Evolutionary conservation across 1,140 invertebrate genomes (phyloP).

Genomic region (Andrena cerasifolii): DNA sequence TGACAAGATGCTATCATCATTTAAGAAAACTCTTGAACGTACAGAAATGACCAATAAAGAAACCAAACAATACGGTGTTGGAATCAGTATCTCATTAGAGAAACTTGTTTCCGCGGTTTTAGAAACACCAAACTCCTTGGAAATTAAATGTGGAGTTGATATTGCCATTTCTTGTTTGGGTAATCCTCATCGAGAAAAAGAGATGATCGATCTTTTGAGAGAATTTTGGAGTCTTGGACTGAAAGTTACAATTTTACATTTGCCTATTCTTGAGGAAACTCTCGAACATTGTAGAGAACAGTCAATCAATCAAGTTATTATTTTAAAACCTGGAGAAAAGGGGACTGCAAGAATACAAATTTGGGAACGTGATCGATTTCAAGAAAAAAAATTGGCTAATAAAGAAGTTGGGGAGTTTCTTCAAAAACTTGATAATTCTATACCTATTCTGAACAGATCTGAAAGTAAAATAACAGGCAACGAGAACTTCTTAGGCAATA

Average conservation of each 20-base stretch:
- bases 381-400: slow-evolving; percentile 84
- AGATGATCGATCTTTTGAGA: slow-evolving; percentile 84
- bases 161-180: slow-evolving; percentile 86
- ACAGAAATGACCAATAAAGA: slow-evolving; percentile 75
- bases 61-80: slow-evolving; percentile 85
- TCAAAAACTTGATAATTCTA: slow-evolving; percentile 77
- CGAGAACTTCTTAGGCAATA: slow-evolving; percentile 66
- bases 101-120: slow-evolving; percentile 85
- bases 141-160: slow-evolving; percentile 82
- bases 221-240: slow-evolving; percentile 85
- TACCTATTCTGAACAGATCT: slow-evolving; percentile 71
- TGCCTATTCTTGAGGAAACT: slow-evolving; percentile 85
- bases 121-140: slow-evolving; percentile 78
- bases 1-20: slow-evolving; percentile 75
- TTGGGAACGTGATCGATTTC: slow-evolving; percentile 85
- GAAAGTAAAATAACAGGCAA: slow-evolving; percentile 75
- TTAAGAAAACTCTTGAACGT: slow-evolving; percentile 77
- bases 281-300: slow-evolving; percentile 86
- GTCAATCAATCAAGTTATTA: slow-evolving; percentile 86
- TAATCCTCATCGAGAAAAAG: slow-evolving; percentile 84
- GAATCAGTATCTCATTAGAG: slow-evolving; percentile 89
- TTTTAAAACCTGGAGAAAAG: slow-evolving; percentile 87
- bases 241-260: slow-evolving; percentile 82
- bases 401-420: slow-evolving; percentile 85
- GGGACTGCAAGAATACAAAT: slow-evolving; percentile 84